Base-by-base conservation (phyloP, 2,113 vertebrate species). In the Tachysurus fulvidraco region DNA sequence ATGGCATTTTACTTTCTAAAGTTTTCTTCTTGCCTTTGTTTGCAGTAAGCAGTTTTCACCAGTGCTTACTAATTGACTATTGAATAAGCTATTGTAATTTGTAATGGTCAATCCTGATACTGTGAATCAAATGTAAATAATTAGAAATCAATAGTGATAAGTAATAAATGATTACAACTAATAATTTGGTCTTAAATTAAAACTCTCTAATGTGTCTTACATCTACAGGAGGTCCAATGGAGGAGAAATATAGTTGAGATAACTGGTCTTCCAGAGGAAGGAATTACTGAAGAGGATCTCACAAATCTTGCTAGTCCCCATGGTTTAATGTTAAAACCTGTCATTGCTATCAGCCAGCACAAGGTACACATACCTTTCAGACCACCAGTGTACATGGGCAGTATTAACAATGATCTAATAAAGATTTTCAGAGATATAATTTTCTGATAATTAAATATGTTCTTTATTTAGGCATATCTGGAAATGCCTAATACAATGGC, bases 251-350 rank as follows among this genome's bases (percentile, higher is more conserved):
- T 96, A 21, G 89, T 96, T 30, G 89, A 94, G 30, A 85, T 97
- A 71, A 94, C 94, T 23, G 95, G 95, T 89, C 90, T 97, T 52
- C 96, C 96, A 4, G 93, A 93, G 82, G 91, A 88, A 81, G 95
- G 93, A 5, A 94, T 92, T 46, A 94, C 94, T 8, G 83, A 93
- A 21, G 95, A 96, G 52, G 96, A 96, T 52, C 86, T 97, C 67
- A 91, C 85, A 57, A 96, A 95, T 85, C 90, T 97, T 5, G 94
- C 94, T 30, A 95, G 93, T 87, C 95, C 96, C 0, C 95, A 95
- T 80, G 96, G 96, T 30, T 92, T 93, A 2, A 81, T 92, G 52
- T 93, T 88, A 65, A 94, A 94, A 76, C 84, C 95, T 84, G 91
- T 96, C 9, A 87, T 96, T 88, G 86, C 95, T 3, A 92, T 95